Percentiles rank a stretch among this genome's conserved stretches.
These are phyloP conservation scores for Mastomys coucha DNA, from an alignment of 2,113 vertebrate species.

Conservation along the genomic window DNA sequence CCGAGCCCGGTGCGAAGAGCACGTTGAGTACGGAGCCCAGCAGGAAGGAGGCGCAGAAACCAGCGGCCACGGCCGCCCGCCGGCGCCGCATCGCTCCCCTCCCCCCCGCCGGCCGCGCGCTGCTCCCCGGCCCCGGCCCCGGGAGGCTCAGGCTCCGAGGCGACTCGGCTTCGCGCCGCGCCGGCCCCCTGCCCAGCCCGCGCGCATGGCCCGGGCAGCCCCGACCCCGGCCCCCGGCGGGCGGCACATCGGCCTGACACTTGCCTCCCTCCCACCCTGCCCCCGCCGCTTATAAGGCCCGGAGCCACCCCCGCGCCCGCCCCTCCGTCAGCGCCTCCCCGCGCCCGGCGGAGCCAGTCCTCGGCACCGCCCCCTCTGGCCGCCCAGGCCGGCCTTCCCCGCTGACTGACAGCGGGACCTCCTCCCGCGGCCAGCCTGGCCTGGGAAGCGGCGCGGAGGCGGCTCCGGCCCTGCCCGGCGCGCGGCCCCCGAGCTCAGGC, in stretches of 20 bases:
- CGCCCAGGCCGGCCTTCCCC: slow-evolving; percentile 78
- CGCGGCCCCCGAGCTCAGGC: slow-evolving; percentile 48
- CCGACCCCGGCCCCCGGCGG: slow-evolving; percentile 66
- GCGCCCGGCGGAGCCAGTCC: slow-evolving; percentile 70
- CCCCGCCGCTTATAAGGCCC: slow-evolving; percentile 83
- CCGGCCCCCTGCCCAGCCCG: slow-evolving; percentile 76
- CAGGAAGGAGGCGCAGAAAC: slow-evolving; percentile 91
- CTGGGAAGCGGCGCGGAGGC: slow-evolving; percentile 66
- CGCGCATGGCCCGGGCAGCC: slow-evolving; percentile 73
- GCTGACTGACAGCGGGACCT: slow-evolving; percentile 86
- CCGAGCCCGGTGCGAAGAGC: slow-evolving; percentile 91
- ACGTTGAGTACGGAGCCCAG: slow-evolving; percentile 91
- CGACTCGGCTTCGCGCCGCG: slow-evolving; percentile 70
- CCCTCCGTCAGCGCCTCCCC: slow-evolving; percentile 70
- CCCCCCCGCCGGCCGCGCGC: slow-evolving; percentile 76
- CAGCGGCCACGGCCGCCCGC: slow-evolving; percentile 89
- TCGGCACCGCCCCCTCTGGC: slow-evolving; percentile 79
- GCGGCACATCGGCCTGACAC: slow-evolving; percentile 83
- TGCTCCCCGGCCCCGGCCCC: slow-evolving; percentile 65
- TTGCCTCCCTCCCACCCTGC: slow-evolving; percentile 83
- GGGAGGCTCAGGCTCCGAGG: slow-evolving; percentile 73
- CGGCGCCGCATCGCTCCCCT: slow-evolving; percentile 90
- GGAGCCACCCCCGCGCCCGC: slow-evolving; percentile 72
- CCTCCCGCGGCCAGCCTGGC: slow-evolving; percentile 71
- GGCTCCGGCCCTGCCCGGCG: slow-evolving; percentile 72